Base-by-base conservation (phyloP, 2,888 invertebrate genomes). In the Cataglyphis altisquamis region DNA sequence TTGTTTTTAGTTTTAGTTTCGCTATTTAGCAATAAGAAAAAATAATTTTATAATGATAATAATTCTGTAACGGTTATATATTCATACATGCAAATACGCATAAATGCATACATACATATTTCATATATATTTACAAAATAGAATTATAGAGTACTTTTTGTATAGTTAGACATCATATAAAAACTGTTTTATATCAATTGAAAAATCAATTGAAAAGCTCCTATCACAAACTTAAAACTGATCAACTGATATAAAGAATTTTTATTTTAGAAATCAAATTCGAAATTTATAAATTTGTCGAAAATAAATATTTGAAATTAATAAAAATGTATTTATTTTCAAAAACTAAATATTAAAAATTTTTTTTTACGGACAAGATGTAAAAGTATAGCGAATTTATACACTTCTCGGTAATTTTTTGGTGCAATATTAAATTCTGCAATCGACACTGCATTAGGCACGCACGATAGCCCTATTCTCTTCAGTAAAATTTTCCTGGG, bases 401-500 rank as follows among this genome's bases (percentile, higher is more conserved):
- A 45, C n/a, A 2, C 6, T 48, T 48, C 8, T 48, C 48, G n/a
- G 0, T 15, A 48, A 48, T 48, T 48, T 48, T 48, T 8, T n/a
- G n/a, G 0, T n/a, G 48, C 8, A 18, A 18, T 18, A 48, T 8
- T 48, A 48, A 48, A 48, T 48, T 48, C 48, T 48, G 18, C 48
- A n/a, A 48, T 48, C 48, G 48, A 48, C 48, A n/a, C 48, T n/a
- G 48, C 48, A 48, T 48, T 48, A 48, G 1, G n/a, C 48, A n/a
- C 48, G 48, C 8, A 48, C 48, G 48, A n/a, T 8, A 48, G 48
- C 8, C 48, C 48, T 48, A 48, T 48, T 48, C 48, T n/a, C 48
- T 48, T 48, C 48, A 48, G 18, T 48, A 10, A 68, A 68, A 78
- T 68, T 78, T 41, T 25, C 68, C 25, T 60, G 32, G 21, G 78